phyloP scores from a whole-genome alignment of 2,113 vertebrate genomes.

The Heliornis fulica region DNA sequence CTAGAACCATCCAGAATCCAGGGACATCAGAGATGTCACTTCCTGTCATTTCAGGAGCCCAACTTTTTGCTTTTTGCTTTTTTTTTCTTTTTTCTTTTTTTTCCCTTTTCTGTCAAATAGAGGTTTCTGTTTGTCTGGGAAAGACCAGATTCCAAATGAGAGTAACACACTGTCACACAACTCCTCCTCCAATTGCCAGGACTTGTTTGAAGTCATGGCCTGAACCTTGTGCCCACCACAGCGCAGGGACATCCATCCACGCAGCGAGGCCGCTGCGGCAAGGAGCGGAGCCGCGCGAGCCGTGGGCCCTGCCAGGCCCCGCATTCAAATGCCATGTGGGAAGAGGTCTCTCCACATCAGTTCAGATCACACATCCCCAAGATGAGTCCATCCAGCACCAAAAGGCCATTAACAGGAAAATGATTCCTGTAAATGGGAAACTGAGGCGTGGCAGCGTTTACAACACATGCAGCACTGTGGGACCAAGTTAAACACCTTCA shows the following conservation, averaged over 20 bases:
- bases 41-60: background rate
- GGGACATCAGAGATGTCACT: background rate
- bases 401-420: background rate
- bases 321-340: background rate
- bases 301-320: background rate
- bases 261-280: background rate
- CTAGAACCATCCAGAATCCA: background rate
- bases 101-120: background rate
- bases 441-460: background rate
- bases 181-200: background rate
- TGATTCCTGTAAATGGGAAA: background rate
- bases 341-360: background rate
- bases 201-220: background rate
- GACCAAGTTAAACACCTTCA: background rate
- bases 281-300: background rate
- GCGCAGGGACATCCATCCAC: background rate
- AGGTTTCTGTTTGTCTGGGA: background rate
- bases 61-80: background rate
- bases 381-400: background rate
- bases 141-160: background rate
- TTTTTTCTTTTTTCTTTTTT: background rate
- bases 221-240: background rate
- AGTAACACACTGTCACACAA: background rate
- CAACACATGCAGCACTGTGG: background rate
- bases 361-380: background rate